These are phyloP conservation scores for Narcine bancroftii DNA, from an alignment of 2,113 vertebrate species.

Conservation along the genomic window DNA sequence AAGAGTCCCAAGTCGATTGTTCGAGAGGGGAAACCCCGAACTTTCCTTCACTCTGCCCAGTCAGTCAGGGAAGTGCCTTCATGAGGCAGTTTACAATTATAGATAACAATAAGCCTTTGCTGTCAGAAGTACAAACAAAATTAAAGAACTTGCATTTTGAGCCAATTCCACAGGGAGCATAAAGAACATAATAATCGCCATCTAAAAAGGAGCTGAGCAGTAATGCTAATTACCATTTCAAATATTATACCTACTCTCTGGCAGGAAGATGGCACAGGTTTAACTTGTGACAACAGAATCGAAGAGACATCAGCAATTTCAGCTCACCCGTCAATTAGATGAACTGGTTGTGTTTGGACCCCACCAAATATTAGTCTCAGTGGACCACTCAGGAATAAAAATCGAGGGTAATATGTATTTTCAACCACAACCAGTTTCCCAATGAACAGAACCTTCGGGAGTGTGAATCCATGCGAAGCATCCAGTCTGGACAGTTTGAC, in stretches of 20 bases:
- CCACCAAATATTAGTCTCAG: background rate
- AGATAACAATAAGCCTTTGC: background rate
- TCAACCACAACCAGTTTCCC: background rate
- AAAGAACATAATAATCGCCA: background rate
- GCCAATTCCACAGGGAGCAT: background rate
- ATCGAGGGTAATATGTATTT: background rate
- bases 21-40: background rate
- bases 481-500: no score
- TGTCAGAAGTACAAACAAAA: background rate
- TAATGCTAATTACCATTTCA: background rate
- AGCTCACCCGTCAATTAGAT: background rate
- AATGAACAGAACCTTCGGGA: no score
- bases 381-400: background rate
- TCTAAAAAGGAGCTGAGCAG: background rate
- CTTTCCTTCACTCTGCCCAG: background rate
- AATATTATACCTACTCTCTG: background rate
- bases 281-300: background rate
- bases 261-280: background rate
- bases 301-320: background rate
- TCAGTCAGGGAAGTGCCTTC: background rate
- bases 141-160: background rate
- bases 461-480: no score
- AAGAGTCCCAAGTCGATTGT: background rate
- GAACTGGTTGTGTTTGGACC: background rate
- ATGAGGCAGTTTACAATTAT: background rate